Evolutionary conservation across 1,140 invertebrate genomes (phyloP).

Genomic region (Daktulosphaira vitifoliae): DNA sequence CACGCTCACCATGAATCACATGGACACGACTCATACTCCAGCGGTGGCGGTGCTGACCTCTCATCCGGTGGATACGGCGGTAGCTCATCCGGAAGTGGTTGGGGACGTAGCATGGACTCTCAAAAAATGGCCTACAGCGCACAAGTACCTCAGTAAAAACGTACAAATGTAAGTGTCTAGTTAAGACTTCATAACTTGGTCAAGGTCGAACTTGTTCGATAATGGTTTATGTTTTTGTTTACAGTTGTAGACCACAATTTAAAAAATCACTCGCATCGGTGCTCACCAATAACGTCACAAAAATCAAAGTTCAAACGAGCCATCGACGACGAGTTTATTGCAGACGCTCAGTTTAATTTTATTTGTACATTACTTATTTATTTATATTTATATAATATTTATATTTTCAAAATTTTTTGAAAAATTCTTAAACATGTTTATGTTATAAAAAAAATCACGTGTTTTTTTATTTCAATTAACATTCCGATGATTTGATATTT

Average conservation of each 20-base stretch:
- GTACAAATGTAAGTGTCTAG: neutral
- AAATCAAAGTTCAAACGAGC: constrained; percentile 21
- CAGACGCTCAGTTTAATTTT: neutral
- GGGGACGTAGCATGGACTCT: constrained; percentile 57
- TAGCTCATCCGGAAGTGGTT: constrained; percentile 46
- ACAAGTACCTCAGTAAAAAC: constrained; percentile 46
- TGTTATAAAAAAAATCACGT: constrained; percentile 11
- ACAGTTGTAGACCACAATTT: neutral
- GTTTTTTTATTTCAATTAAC: constrained; percentile 20
- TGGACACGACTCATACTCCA: constrained; percentile 45
- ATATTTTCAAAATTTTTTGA: constrained; percentile 22
- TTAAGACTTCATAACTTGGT: too few relatives aligned
- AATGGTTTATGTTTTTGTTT: neutral
- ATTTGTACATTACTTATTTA: constrained; percentile 32
- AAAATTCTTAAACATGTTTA: constrained; percentile 10
- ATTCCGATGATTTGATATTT: too few relatives aligned
- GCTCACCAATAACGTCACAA: neutral
- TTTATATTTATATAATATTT: constrained; percentile 28
- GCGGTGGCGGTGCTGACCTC: constrained; percentile 41
- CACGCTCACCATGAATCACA: constrained; percentile 64
- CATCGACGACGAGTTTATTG: neutral
- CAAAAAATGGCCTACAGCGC: constrained; percentile 65
- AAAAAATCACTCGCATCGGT: neutral
- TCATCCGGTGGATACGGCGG: constrained; percentile 33
- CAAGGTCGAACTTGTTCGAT: too few relatives aligned